phyloP scores from a whole-genome alignment of 2,888 invertebrate genomes.

The Drosophila recens region DNA sequence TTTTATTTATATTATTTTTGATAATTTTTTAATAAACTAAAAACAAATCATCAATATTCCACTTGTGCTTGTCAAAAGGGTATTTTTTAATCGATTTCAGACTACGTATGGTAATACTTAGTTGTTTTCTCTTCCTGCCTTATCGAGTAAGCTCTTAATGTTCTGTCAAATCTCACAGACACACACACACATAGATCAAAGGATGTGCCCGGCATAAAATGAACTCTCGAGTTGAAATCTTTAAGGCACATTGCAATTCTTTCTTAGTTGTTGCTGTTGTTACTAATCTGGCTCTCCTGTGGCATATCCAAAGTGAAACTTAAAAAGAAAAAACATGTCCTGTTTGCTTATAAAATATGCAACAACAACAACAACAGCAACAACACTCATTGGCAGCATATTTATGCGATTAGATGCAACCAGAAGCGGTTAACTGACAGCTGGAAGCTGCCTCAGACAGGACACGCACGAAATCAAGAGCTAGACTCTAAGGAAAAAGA shows the following conservation, averaged over 20 bases:
- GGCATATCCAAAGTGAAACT: conserved; percentile 1
- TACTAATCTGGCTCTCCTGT: conserved; percentile 7
- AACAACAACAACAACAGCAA: conserved; percentile 56
- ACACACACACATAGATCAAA: conserved; percentile 6
- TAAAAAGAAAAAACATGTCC: conserved; percentile 41
- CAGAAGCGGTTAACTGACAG: conserved; percentile 63
- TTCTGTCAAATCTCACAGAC: conserved; percentile 10
- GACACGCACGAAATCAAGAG: conserved; percentile 58
- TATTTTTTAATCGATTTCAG: neutral
- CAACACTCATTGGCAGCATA: conserved; percentile 75
- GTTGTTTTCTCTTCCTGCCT: neutral
- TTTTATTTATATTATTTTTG: neutral
- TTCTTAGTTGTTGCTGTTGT: neutral
- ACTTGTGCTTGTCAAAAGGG: neutral
- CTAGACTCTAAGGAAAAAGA: conserved; percentile 36
- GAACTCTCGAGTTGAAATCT: conserved; percentile 33
- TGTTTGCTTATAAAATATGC: conserved; percentile 76
- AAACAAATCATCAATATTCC: neutral
- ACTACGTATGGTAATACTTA: neutral
- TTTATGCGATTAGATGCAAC: conserved; percentile 81
- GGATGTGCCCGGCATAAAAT: conserved; percentile 11
- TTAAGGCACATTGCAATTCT: conserved; percentile 32
- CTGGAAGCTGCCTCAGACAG: conserved; percentile 59
- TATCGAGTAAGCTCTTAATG: conserved; percentile 23
- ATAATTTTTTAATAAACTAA: too few species aligned